phyloP scores from a whole-genome alignment of 2,113 vertebrate species.

The Psilopogon haemacephalus region DNA sequence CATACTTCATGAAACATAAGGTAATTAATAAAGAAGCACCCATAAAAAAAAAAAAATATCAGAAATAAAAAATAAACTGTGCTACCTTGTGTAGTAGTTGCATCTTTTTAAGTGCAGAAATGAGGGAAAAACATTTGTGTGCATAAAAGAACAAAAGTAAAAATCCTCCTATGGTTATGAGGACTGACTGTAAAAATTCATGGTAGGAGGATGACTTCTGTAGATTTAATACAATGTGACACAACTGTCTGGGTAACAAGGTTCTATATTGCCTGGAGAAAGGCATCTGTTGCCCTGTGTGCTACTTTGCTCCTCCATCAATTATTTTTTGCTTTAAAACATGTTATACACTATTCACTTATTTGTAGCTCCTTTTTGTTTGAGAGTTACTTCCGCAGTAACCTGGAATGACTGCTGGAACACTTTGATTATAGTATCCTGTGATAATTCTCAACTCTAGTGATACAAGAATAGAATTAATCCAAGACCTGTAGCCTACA shows the following conservation, averaged over 20 bases:
- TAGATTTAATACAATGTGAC: conserved; percentile 59
- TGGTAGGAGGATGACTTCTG: conserved; percentile 28
- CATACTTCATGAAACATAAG: background rate
- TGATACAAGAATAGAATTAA: background rate
- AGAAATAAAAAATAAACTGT: background rate
- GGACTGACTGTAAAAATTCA: background rate
- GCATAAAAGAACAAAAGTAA: background rate
- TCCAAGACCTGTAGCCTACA: background rate
- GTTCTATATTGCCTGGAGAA: conserved; percentile 44
- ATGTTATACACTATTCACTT: background rate
- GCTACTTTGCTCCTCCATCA: conserved; percentile 43
- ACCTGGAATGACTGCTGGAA: background rate
- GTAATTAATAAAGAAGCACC: background rate
- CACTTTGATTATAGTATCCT: background rate
- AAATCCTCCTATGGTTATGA: background rate
- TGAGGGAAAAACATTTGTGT: background rate
- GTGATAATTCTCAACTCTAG: background rate
- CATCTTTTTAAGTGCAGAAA: conserved; percentile 18
- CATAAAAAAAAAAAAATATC: background rate
- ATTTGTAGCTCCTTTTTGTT: background rate
- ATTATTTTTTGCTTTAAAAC: conserved; percentile 30
- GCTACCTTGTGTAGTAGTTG: conserved; percentile 38
- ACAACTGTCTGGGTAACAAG: conserved; percentile 43
- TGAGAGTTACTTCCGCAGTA: background rate
- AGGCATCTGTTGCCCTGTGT: conserved; percentile 39